Evolutionary conservation across 2,797 vertebrate species (phyloP), one percentile per base, ranked within the genome.

Genomic region (Calcarius lapponicus): DNA sequence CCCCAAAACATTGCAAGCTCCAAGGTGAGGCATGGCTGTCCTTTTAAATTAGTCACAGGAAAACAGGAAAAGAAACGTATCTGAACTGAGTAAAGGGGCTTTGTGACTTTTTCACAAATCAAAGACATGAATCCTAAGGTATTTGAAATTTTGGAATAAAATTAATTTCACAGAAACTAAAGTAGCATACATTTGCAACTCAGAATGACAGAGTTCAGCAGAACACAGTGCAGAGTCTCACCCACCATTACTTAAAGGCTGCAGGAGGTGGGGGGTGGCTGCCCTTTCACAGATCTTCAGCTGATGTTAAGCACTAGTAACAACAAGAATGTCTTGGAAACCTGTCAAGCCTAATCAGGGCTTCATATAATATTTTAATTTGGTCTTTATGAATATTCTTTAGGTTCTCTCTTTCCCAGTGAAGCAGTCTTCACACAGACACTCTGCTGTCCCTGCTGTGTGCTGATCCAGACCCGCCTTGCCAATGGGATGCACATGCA

Each of bases 361-460:
- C 28, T 60, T 88, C 25, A 54, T 16, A 64, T 13, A 56, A 86
- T 53, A 60, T 66, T 88, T 95, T 88, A 80, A 93, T 93, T 92
- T 75, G 24, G 22, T 58, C 43, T 80, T 78, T 75, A 80, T 91
- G 72, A 83, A 83, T 71, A 92, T 80, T 82, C 50, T 74, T 83
- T 61, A 61, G 74, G 64, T 74, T 84, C 6, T 58, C 15, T 83
- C 64, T 47, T 45, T 67, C 58, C 50, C 58, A 56, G 17, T 50
- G 69, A 58, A 38, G 69, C 38, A 61, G 60, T 6, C 24, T 31
- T 62, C 60, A 24, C 1, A 2, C 43, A 61, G 57, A 57, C 48
- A 3, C 17, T 16, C 43, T 32, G 64, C n/a, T n/a, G 26, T 60
- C 57, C 84, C 54, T 78, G 72, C 61, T 85, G 32, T 19, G 88